Percentiles rank a stretch among this genome's conserved stretches.
phyloP scores from a whole-genome alignment of 30 jellyfish, hydroid and myxozoan genomes.

The Aurelia sp. region DNA sequence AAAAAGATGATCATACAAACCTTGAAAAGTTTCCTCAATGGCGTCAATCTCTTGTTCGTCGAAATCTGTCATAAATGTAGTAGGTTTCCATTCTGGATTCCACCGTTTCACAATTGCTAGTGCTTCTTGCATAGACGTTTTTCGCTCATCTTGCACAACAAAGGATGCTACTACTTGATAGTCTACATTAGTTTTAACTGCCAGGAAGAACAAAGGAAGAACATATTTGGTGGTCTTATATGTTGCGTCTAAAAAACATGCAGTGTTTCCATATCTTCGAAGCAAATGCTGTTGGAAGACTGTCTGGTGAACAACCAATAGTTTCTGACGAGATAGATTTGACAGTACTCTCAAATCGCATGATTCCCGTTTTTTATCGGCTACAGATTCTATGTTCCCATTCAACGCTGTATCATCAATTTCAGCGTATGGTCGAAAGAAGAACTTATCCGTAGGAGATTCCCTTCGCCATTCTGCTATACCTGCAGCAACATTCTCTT shows the following conservation, averaged over 20 bases:
- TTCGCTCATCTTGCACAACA: constrained; percentile 48
- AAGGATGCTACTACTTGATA: constrained; percentile 80
- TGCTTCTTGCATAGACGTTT: constrained; percentile 55
- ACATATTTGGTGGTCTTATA: constrained; percentile 57
- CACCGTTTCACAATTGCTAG: constrained; percentile 50
- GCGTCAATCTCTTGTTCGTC: constrained; percentile 63
- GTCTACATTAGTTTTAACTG: constrained; percentile 84
- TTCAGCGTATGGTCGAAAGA: constrained; percentile 13
- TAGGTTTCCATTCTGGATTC: constrained; percentile 75
- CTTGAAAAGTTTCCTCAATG: constrained; percentile 52
- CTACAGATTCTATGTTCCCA: too few species aligned
- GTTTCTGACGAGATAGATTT: constrained; percentile 12
- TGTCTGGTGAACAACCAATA: constrained; percentile 73
- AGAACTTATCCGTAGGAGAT: not conserved
- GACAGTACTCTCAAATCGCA: not conserved
- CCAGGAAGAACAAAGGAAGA: constrained; percentile 64
- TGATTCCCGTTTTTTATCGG: too few species aligned
- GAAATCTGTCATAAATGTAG: constrained; percentile 38
- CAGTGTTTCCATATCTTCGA: constrained; percentile 62
- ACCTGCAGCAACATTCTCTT: not conserved
- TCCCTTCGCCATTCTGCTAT: constrained; percentile 5
- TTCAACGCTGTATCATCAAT: not conserved
- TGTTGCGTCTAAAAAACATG: constrained; percentile 61
- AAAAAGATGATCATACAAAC: too few species aligned
- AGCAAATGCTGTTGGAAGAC: constrained; percentile 64